These are phyloP conservation scores for Stigmatopora argus DNA, from an alignment of 2,113 vertebrate genomes.

Conservation along the genomic window DNA sequence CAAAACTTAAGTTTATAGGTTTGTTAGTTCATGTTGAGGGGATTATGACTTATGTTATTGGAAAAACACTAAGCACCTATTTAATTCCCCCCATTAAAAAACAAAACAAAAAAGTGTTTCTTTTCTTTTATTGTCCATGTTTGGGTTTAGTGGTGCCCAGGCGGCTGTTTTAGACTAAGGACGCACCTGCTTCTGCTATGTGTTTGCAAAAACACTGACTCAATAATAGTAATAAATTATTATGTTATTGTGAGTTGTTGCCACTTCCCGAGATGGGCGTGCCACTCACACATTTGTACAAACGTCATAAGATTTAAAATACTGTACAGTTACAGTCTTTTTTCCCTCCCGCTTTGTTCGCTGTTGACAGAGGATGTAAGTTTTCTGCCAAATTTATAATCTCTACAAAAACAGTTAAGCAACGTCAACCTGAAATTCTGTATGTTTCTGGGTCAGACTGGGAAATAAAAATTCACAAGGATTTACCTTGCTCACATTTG, in stretches of 20 bases:
- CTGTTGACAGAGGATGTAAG: not conserved
- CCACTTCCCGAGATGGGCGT: not conserved
- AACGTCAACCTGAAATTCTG: not conserved
- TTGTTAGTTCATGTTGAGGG: too few relatives aligned
- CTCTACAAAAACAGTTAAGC: not conserved
- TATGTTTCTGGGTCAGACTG: not conserved
- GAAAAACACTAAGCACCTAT: too few relatives aligned
- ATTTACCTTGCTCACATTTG: too few relatives aligned
- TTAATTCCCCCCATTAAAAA: not conserved
- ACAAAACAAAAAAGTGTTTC: not conserved
- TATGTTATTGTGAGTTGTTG: constrained; percentile 21
- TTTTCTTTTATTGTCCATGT: not conserved
- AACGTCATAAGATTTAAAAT: not conserved
- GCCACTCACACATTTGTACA: not conserved
- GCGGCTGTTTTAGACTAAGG: not conserved
- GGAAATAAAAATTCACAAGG: too few relatives aligned
- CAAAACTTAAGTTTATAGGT: not conserved
- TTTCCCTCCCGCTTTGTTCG: not conserved
- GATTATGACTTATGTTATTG: too few relatives aligned
- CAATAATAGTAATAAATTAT: not conserved
- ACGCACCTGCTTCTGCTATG: not conserved
- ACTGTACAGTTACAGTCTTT: not conserved
- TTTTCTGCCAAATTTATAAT: not conserved
- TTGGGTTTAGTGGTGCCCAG: not conserved
- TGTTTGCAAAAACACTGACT: constrained; percentile 39